These are phyloP conservation scores for Mus spicilegus DNA, from an alignment of 2,113 vertebrate genomes.

Conservation along the genomic window DNA sequence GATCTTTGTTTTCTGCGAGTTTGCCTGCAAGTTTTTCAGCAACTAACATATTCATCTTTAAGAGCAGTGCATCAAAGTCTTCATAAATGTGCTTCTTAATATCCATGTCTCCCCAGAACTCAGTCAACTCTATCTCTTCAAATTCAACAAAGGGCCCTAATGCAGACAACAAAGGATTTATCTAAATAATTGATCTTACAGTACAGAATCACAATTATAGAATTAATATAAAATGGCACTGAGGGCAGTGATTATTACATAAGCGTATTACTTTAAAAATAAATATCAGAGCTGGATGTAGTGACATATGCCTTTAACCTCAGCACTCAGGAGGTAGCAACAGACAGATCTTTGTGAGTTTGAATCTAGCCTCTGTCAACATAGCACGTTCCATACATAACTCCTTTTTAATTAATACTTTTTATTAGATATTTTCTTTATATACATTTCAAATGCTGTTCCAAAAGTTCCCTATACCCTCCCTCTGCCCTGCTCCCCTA, in stretches of 20 bases:
- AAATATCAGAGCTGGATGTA: neutral
- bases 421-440: no score
- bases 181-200: conserved; percentile 49
- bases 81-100: conserved; percentile 73
- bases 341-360: neutral
- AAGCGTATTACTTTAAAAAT: conserved; percentile 41
- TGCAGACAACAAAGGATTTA: conserved; percentile 63
- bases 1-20: conserved; percentile 28
- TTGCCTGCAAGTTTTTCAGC: conserved; percentile 21
- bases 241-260: conserved; percentile 13
- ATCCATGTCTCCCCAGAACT: conserved; percentile 86
- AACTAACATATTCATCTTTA: conserved; percentile 52
- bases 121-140: conserved; percentile 82
- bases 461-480: no score
- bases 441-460: no score
- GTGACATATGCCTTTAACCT: neutral
- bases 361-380: neutral
- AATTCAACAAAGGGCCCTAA: conserved; percentile 88
- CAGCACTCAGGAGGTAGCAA: neutral
- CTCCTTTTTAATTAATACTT: no score
- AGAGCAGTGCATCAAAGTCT: conserved; percentile 40
- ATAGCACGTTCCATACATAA: neutral
- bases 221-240: conserved; percentile 32
- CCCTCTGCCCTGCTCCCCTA: no score
- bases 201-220: conserved; percentile 28